These are phyloP conservation scores for Manis crassicaudata DNA, from an alignment of 2,797 vertebrate species.

Conservation along the genomic window DNA sequence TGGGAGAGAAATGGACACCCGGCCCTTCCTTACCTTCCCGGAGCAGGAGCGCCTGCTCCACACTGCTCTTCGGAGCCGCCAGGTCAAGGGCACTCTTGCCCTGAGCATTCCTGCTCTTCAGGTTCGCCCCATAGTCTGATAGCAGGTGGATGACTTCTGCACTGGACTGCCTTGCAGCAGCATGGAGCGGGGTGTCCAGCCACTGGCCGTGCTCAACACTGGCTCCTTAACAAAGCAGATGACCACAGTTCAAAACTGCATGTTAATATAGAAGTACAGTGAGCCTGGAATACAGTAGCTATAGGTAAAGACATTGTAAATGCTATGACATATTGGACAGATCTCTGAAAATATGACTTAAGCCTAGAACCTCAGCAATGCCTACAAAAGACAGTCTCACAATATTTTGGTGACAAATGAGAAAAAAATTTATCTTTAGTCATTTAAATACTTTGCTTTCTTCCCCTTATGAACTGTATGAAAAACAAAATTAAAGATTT, in stretches of 20 bases:
- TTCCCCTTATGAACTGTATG: neutral
- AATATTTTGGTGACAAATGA: neutral
- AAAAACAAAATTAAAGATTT: slow-evolving; percentile 18
- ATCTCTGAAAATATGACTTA: neutral
- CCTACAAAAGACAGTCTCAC: neutral
- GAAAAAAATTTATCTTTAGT: neutral
- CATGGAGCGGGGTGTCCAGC: slow-evolving; percentile 92
- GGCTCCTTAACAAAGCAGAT: slow-evolving; percentile 88
- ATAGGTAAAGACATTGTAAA: neutral
- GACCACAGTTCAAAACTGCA: neutral
- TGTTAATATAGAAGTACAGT: neutral
- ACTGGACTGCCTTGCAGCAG: slow-evolving; percentile 86
- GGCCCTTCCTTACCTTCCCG: slow-evolving; percentile 87
- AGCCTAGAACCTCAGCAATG: neutral
- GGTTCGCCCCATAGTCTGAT: slow-evolving; percentile 92
- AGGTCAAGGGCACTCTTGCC: slow-evolving; percentile 91
- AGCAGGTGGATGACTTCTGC: slow-evolving; percentile 88
- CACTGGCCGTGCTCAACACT: slow-evolving; percentile 87
- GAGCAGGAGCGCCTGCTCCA: slow-evolving; percentile 87
- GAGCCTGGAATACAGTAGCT: neutral
- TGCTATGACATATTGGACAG: neutral
- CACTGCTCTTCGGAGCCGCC: slow-evolving; percentile 85
- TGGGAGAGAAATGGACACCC: neutral
- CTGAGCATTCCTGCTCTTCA: slow-evolving; percentile 88
- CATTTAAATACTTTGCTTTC: slow-evolving; percentile 6